Conservation (phyloP, 2,113 vertebrate species). For the Forbesichthys papilliferus region DNA sequence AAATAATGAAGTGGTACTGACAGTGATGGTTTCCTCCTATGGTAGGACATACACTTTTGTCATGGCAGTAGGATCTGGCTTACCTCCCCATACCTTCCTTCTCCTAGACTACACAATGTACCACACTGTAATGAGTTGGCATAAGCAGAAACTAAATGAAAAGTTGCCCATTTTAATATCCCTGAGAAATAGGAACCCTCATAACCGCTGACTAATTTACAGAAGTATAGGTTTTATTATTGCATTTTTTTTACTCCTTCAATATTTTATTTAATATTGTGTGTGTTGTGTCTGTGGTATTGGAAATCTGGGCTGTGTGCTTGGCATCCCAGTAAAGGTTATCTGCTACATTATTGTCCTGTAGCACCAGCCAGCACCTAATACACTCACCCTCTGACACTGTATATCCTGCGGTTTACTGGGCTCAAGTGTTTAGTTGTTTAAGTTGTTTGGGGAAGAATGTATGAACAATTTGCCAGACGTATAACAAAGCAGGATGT, state of each 20-base stretch:
- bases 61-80: conserved; percentile 68
- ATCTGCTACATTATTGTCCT: conserved; percentile 48
- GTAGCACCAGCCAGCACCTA: conserved; percentile 54
- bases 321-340: conserved; percentile 10
- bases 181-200: conserved; percentile 44
- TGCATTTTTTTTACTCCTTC: background rate
- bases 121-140: conserved; percentile 40
- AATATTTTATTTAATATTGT: conserved; percentile 28
- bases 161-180: conserved; percentile 32
- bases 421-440: conserved; percentile 15
- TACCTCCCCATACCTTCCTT: conserved; percentile 18
- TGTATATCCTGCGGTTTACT: conserved; percentile 1
- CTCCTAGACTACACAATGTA: conserved; percentile 51
- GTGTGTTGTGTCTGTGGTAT: conserved; percentile 15
- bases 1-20: conserved; percentile 62
- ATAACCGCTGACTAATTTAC: conserved; percentile 40
- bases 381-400: too few species aligned
- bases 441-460: conserved; percentile 25
- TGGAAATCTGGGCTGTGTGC: conserved; percentile 11
- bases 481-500: conserved; percentile 35
- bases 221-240: too few species aligned
- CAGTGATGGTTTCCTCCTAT: conserved; percentile 97
- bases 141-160: conserved; percentile 36
- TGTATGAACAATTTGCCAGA: conserved; percentile 36
- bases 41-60: conserved; percentile 91